These are phyloP conservation scores for Diaperis boleti DNA, from an alignment of 2,888 invertebrate genomes.

Conservation along the genomic window DNA sequence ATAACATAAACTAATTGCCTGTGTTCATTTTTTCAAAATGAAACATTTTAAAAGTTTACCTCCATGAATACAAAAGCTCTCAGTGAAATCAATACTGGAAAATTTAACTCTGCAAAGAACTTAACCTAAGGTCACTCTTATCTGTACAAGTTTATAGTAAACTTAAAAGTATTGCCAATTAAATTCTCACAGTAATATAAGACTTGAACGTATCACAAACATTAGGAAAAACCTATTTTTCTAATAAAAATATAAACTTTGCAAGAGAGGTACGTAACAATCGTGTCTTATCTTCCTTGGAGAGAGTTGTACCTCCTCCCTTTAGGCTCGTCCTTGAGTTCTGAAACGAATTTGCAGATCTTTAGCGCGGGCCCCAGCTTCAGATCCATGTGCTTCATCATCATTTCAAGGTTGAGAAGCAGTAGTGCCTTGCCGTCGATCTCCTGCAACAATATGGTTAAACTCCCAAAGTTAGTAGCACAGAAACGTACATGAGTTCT, in stretches of 20 bases:
- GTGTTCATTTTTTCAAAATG: slow-evolving; percentile 29
- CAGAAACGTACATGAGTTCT: slow-evolving; percentile 85
- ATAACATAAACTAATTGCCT: slow-evolving; percentile 29
- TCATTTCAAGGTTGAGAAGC: slow-evolving; percentile 95
- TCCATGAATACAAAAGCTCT: slow-evolving; percentile 12
- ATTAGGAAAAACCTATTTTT: slow-evolving; percentile 30
- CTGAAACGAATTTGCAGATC: slow-evolving; percentile 93
- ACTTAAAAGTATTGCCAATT: slow-evolving; percentile 20
- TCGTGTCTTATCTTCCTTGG: slow-evolving; percentile 32
- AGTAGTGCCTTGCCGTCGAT: slow-evolving; percentile 97
- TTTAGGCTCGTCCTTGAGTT: slow-evolving; percentile 71
- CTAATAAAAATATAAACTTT: slow-evolving; percentile 26
- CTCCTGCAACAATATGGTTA: slow-evolving; percentile 75
- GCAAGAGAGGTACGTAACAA: slow-evolving; percentile 31
- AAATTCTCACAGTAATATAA: slow-evolving; percentile 8
- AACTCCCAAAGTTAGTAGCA: slow-evolving; percentile 2
- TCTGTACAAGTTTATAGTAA: slow-evolving; percentile 4
- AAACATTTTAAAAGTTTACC: slow-evolving; percentile 8
- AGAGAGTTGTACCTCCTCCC: slow-evolving; percentile 71
- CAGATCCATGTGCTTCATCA: slow-evolving; percentile 99
- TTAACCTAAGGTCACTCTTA: slow-evolving; percentile 1
- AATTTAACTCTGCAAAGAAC: slow-evolving; percentile 6
- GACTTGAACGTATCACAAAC: slow-evolving; percentile 36
- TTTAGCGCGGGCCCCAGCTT: slow-evolving; percentile 97
- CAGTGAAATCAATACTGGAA: slow-evolving; percentile 13